Conservation (phyloP, 2,888 invertebrate species). For the Oscheius sp. region DNA sequence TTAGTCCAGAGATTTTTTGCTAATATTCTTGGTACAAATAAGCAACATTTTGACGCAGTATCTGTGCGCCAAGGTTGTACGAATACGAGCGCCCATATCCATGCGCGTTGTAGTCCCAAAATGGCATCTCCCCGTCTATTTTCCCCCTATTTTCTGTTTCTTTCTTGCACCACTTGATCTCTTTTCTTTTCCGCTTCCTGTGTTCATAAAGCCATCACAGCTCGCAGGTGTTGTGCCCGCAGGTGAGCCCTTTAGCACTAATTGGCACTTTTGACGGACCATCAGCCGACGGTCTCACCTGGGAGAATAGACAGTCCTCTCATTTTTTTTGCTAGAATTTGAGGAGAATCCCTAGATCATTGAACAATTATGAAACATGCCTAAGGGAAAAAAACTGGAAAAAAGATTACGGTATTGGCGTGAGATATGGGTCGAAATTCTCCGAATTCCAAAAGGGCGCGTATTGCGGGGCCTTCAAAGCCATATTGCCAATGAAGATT, state of each 20-base stretch:
- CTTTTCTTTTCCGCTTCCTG: background rate
- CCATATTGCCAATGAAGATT: slow-evolving; percentile 34
- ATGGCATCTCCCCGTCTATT: no score
- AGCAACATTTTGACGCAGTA: no score
- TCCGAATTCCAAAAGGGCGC: slow-evolving; percentile 23
- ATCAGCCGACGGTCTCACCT: slow-evolving; percentile 31
- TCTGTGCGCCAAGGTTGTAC: no score
- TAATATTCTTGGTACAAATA: no score
- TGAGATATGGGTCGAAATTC: background rate
- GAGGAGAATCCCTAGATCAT: no score
- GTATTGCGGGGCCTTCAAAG: slow-evolving; percentile 27
- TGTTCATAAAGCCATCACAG: background rate
- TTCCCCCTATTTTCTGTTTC: background rate
- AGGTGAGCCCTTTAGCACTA: slow-evolving; percentile 23
- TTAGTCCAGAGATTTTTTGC: no score
- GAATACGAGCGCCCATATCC: no score
- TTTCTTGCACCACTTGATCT: background rate
- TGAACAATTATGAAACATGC: no score
- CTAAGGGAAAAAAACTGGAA: no score
- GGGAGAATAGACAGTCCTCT: background rate
- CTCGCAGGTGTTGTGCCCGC: slow-evolving; percentile 24
- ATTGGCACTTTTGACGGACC: slow-evolving; percentile 23
- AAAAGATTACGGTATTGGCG: background rate
- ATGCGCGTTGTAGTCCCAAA: no score
- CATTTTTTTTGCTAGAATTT: background rate